Evolutionary conservation across 2,888 invertebrate species (phyloP).

Genomic region (Archaeoteleia sp.): DNA sequence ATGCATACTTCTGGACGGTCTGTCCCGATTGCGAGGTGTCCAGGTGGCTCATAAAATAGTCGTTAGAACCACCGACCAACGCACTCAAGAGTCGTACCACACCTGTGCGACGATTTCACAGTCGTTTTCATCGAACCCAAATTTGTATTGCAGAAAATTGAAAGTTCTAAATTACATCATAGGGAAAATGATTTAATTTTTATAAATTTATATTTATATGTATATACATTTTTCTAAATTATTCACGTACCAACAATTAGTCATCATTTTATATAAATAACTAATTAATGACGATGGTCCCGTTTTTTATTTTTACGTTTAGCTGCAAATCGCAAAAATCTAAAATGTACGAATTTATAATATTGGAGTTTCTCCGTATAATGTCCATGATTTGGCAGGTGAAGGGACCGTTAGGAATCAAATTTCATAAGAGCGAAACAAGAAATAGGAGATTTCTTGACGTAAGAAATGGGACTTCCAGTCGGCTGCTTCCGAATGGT

Average conservation of each 20-base stretch:
- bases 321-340: not conserved
- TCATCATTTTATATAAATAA: not conserved
- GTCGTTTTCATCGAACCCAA: slow-evolving; percentile 41
- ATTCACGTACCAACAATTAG: no score
- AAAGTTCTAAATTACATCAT: slow-evolving; percentile 8
- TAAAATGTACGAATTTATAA: not conserved
- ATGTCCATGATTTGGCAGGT: not conserved
- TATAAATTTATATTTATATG: slow-evolving; percentile 8
- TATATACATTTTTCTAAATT: no score
- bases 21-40: slow-evolving; percentile 52
- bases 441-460: slow-evolving; percentile 10
- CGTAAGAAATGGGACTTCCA: slow-evolving; percentile 68
- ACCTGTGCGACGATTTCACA: slow-evolving; percentile 59
- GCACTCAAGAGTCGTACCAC: slow-evolving; percentile 52
- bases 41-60: slow-evolving; percentile 66
- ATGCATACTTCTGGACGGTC: slow-evolving; percentile 38
- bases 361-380: not conserved
- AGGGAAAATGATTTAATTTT: slow-evolving; percentile 18
- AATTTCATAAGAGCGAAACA: slow-evolving; percentile 27
- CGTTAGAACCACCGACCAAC: slow-evolving; percentile 55
- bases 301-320: not conserved
- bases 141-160: slow-evolving; percentile 39
- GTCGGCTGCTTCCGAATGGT: slow-evolving; percentile 67
- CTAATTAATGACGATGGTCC: not conserved
- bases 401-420: slow-evolving; percentile 41